Evolutionary conservation across 2,888 invertebrate species (phyloP), one percentile per base, ranked within the genome.

Genomic region (Cyclophora punctaria): DNA sequence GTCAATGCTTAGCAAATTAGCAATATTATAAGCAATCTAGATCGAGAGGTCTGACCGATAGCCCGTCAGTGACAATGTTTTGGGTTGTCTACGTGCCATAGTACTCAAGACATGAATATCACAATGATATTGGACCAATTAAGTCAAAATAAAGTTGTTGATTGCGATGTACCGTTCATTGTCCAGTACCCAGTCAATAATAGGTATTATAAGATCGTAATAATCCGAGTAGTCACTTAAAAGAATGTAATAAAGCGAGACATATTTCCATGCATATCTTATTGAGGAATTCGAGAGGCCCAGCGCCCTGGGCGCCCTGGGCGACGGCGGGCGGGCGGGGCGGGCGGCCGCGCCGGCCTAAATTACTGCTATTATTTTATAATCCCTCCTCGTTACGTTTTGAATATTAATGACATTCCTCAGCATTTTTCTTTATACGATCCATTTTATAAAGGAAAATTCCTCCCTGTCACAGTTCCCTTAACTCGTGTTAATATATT

Each of bases 291-390:
- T 83, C 80, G 79, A 62, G 69, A 62, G 64, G 68, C 70, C 74
- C 76, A 63, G 63, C 57, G 64, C 60, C 37, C 4, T 4, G 37
- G 62, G 63, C 52, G 55, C 49, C 54, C 53, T 49, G 56, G 51
- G 59, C 53, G 64, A 64, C 58, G 57, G 49, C 61, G 37, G 4
- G 37, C 37, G 37, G 37, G 37, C 37, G 37, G 52, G 64, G 56
- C 60, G 64, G 62, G 64, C 60, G 73, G 69, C 70, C 78, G 76
- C 80, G 75, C 83, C 84, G 76, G 67, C 76, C 83, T 71, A 87
- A 86, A 86, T 86, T 86, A 86, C 87, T 87, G 79, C 85, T 87
- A 88, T 87, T 85, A 87, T 87, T 88, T 86, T 86, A 85, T 86
- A 87, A 87, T 85, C 82, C 87, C 84, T 83, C 86, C 81, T 80